These are phyloP conservation scores for Xestoiulus laeticollis DNA, from an alignment of 2,888 invertebrate genomes.

Conservation along the genomic window DNA sequence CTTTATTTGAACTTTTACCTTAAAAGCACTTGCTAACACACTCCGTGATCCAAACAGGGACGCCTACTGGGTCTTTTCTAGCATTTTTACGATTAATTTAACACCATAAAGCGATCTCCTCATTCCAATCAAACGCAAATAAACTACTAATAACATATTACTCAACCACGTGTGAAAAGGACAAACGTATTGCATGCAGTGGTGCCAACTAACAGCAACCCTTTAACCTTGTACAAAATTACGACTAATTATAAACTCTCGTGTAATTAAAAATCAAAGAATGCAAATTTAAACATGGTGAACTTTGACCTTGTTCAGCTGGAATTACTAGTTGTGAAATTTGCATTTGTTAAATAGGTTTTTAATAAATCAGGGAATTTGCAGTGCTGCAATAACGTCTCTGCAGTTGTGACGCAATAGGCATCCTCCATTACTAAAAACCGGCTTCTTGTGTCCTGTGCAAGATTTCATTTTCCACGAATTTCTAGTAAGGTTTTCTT, in stretches of 20 bases:
- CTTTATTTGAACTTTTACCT: not conserved
- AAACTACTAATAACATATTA: not conserved
- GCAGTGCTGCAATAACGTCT: not conserved
- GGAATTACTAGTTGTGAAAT: too few species aligned
- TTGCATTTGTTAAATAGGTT: too few species aligned
- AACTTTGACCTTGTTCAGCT: not conserved
- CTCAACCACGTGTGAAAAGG: constrained; percentile 27
- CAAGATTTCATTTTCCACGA: not conserved
- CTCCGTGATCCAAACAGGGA: not conserved
- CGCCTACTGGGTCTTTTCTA: not conserved
- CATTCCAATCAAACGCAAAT: not conserved
- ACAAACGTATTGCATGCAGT: not conserved
- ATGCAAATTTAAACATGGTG: not conserved
- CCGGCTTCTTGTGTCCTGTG: not conserved
- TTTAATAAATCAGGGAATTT: not conserved
- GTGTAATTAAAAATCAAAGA: too few species aligned
- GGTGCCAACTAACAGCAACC: not conserved
- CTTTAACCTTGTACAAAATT: too few species aligned
- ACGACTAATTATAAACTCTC: too few species aligned
- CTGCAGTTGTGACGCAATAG: constrained; percentile 23
- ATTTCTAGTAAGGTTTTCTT: constrained; percentile 22
- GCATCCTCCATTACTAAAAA: not conserved
- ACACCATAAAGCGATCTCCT: not conserved
- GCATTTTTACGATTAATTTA: not conserved
- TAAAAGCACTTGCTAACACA: not conserved